Percentiles rank a stretch among this genome's conserved stretches.
Evolutionary conservation across 2,797 vertebrate genomes (phyloP).

Genomic region (Brachyalestes nurse): DNA sequence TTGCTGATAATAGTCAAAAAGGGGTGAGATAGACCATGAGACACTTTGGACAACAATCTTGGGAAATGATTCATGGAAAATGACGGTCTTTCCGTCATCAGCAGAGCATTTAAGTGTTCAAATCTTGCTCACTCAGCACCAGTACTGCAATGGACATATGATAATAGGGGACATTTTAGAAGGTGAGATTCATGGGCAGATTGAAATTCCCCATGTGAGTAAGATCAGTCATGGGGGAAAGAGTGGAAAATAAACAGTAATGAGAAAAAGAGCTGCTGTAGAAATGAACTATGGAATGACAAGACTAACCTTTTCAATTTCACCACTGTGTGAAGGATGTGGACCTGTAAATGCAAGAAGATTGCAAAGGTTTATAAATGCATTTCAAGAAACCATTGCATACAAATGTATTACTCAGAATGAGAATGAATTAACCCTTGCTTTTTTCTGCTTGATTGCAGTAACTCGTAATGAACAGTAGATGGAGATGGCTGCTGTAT

Average conservation of each 20-base stretch:
- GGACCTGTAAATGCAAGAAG: conserved; percentile 70
- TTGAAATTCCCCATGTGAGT: neutral
- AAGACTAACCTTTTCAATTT: conserved; percentile 82
- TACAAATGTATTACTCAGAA: conserved; percentile 8
- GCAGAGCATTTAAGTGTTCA: neutral
- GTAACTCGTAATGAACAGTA: conserved; percentile 75
- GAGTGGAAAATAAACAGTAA: neutral
- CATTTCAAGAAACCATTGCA: conserved; percentile 2
- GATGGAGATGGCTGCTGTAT: conserved; percentile 77
- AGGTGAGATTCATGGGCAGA: neutral
- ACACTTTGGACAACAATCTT: neutral
- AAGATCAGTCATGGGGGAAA: neutral
- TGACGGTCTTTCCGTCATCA: neutral
- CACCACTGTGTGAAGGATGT: conserved; percentile 75
- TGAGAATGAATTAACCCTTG: neutral
- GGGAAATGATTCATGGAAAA: conserved; percentile 16
- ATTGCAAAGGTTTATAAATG: conserved; percentile 41
- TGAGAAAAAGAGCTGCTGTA: neutral
- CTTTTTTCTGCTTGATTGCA: conserved; percentile 56
- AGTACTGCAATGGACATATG: conserved; percentile 1
- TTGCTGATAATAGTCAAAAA: conserved; percentile 42
- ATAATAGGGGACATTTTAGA: conserved; percentile 7
- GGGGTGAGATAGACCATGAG: neutral
- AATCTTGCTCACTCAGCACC: conserved; percentile 7
- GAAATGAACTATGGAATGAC: conserved; percentile 40